Conservation (phyloP, 2,797 vertebrate species). For the Sebastes vulpes region DNA sequence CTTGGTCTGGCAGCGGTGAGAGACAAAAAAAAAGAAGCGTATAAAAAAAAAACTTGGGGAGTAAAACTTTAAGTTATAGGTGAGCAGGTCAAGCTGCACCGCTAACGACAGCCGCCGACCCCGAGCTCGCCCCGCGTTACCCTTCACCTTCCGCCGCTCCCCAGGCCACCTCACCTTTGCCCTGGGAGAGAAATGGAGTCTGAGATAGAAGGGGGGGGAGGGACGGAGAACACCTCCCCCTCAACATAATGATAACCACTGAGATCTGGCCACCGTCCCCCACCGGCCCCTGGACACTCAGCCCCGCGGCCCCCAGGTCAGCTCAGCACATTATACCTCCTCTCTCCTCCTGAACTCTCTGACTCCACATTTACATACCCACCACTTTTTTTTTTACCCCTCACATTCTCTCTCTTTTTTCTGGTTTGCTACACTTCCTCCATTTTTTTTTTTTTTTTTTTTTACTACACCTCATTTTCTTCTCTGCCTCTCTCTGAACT, state of each 20-base stretch:
- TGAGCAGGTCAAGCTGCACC: conserved; percentile 73
- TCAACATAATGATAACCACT: conserved; percentile 89
- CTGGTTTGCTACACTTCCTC: conserved; percentile 44
- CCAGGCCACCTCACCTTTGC: conserved; percentile 84
- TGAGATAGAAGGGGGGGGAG: conserved; percentile 34
- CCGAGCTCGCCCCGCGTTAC: conserved; percentile 54
- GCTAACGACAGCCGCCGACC: conserved; percentile 78
- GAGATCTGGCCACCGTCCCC: conserved; percentile 84
- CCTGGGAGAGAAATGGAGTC: conserved; percentile 78
- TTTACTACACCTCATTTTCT: conserved; percentile 55
- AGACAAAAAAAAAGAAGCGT: conserved; percentile 25
- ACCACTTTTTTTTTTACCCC: conserved; percentile 40
- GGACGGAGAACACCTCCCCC: conserved; percentile 56
- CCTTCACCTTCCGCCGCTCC: conserved; percentile 70
- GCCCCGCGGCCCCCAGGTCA: conserved; percentile 87
- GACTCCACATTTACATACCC: conserved; percentile 88
- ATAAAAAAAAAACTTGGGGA: conserved; percentile 46
- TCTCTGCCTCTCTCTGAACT: conserved; percentile 50
- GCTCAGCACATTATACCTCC: conserved; percentile 86
- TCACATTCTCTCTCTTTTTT: conserved; percentile 32
- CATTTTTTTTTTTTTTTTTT: conserved; percentile 6
- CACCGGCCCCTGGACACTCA: conserved; percentile 85
- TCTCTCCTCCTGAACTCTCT: conserved; percentile 80
- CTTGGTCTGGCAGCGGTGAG: conserved; percentile 18
- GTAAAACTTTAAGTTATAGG: conserved; percentile 70